Evolutionary conservation across 2,797 vertebrate species (phyloP), one percentile per base, ranked within the genome.

Genomic region (Botia kubotai): DNA sequence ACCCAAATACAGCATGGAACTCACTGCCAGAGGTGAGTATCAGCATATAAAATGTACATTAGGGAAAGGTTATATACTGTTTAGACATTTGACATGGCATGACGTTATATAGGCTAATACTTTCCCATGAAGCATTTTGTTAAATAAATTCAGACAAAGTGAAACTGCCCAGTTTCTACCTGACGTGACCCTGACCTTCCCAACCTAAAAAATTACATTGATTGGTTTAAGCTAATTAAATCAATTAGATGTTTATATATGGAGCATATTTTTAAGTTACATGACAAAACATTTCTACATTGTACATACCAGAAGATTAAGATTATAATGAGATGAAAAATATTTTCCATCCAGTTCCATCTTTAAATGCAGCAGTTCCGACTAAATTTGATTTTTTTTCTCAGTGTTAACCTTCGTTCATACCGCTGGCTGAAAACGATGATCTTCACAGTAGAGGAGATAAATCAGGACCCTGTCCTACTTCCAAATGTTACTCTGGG

Each of bases 401-500:
- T 66, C 26, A 87, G 84, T 50, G 77, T 83, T 68, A 70, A 85
- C 62, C 39, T 88, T 50, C 78, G 82, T 17, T 83, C 82, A n/a
- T 90, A 89, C 77, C 79, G 77, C 29, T 90, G 87, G 89, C 84
- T 90, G 55, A 85, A 86, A 86, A 81, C 85, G 1, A 84, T 90
- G 86, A 63, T 80, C 6, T 80, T 72, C 17, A 65, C 70, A 17
- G 86, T 88, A 62, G 86, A 92, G 75, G 87, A 92, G 87, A 89
- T 92, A 8, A 90, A 90, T 79, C 86, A 65, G 62, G 85, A 89
- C 75, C 75, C 84, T 48, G 29, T 62, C 57, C 75, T 89, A 57
- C 78, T 91, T 26, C 77, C 86, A 21, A 91, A 89, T 60, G 58
- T 92, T 58, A 89, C 88, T 36, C 83, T 89, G 66, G 86, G 87